Conservation (phyloP, 2,888 invertebrate species). For the Esperia sulphurella region DNA sequence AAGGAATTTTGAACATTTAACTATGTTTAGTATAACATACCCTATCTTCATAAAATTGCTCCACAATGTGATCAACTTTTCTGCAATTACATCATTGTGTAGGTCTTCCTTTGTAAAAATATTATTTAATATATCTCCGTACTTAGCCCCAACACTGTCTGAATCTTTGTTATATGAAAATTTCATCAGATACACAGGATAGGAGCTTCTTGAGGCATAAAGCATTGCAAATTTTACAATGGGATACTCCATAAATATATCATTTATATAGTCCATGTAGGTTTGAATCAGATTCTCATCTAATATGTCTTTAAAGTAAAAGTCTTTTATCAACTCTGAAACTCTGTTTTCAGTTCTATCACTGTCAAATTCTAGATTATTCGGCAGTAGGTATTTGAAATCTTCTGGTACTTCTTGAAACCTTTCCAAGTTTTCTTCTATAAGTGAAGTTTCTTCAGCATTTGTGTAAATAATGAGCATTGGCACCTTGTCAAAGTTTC, state of each 20-base stretch:
- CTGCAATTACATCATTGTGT: conserved; percentile 23
- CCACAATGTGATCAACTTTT: conserved; percentile 41
- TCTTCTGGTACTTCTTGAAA: conserved; percentile 33
- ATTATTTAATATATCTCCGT: conserved; percentile 37
- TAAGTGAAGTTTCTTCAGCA: conserved; percentile 29
- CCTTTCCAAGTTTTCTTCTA: conserved; percentile 26
- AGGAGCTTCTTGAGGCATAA: conserved; percentile 36
- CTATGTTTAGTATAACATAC: conserved; percentile 28
- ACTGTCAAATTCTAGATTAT: conserved; percentile 45
- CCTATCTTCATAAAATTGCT: conserved; percentile 56
- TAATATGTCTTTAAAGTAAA: conserved; percentile 43
- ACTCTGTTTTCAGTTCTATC: conserved; percentile 33
- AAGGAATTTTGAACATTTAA: too few species aligned
- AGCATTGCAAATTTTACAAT: conserved; percentile 45
- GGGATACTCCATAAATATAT: conserved; percentile 53
- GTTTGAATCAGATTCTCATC: conserved; percentile 24
- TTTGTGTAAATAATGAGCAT: conserved; percentile 45
- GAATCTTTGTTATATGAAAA: conserved; percentile 21
- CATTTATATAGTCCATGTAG: conserved; percentile 51
- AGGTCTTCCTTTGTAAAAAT: conserved; percentile 29
- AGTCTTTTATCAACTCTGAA: conserved; percentile 46
- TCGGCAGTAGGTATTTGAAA: conserved; percentile 51
- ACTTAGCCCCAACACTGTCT: conserved; percentile 10
- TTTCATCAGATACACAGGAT: conserved; percentile 55
- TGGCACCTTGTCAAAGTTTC: conserved; percentile 44